These are phyloP conservation scores for Dynastes tityus DNA, from an alignment of 2,888 invertebrate genomes.

Conservation along the genomic window DNA sequence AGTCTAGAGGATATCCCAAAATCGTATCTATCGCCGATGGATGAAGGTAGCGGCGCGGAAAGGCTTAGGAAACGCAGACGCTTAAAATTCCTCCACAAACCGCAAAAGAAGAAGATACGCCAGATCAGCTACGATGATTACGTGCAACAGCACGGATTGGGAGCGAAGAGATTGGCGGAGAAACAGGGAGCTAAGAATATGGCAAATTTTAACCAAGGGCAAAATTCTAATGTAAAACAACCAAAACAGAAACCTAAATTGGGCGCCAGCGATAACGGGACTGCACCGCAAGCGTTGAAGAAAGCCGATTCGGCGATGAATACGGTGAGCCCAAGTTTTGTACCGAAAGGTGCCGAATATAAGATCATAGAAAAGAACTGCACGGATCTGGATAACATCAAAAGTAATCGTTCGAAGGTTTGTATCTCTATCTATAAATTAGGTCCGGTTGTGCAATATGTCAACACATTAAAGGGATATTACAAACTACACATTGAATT, in stretches of 20 bases:
- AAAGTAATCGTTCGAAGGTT: constrained; percentile 37
- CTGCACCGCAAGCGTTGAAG: not conserved
- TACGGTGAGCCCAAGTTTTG: not conserved
- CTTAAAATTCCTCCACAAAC: constrained; percentile 33
- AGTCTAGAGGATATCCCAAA: constrained; percentile 32
- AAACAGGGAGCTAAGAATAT: not conserved
- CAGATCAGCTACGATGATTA: constrained; percentile 48
- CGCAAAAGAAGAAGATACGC: constrained; percentile 22
- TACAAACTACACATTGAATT: too few species aligned
- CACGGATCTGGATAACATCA: constrained; percentile 36
- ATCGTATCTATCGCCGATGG: constrained; percentile 47
- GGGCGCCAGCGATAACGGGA: not conserved
- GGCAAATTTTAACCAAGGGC: constrained; percentile 47
- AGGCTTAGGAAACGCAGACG: constrained; percentile 42
- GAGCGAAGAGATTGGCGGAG: constrained; percentile 2
- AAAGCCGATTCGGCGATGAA: not conserved
- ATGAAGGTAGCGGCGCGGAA: constrained; percentile 33
- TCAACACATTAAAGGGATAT: too few species aligned
- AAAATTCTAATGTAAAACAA: constrained; percentile 46
- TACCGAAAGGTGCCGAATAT: constrained; percentile 11
- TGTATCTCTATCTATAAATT: not conserved
- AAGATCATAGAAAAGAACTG: constrained; percentile 40
- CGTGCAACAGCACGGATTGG: constrained; percentile 33
- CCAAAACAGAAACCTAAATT: constrained; percentile 1
- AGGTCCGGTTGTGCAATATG: too few species aligned